These are phyloP conservation scores for Mustelus asterias DNA, from an alignment of 2,113 vertebrate species.

Conservation along the genomic window DNA sequence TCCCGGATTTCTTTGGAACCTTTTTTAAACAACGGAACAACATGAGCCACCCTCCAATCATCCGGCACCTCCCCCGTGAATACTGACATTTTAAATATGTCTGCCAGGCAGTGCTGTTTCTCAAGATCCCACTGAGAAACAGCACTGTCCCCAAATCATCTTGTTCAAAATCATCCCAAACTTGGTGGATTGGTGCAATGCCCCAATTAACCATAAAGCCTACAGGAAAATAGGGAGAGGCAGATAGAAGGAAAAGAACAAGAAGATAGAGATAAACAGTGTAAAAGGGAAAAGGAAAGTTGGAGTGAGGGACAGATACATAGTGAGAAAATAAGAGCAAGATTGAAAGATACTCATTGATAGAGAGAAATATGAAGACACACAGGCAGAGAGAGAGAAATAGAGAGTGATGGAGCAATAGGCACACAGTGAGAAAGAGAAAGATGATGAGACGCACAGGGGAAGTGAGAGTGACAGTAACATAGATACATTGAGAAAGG, in stretches of 20 bases:
- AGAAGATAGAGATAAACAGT: neutral
- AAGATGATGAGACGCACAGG: no score
- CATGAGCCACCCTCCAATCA: no score
- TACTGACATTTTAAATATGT: no score
- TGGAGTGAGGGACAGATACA: neutral
- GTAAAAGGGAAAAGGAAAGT: neutral
- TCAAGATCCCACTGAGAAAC: neutral
- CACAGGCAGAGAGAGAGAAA: neutral
- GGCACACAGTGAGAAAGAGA: neutral
- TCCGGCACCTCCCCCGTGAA: no score
- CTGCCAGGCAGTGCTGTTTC: no score
- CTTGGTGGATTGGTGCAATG: neutral
- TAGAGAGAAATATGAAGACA: neutral
- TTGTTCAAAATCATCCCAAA: neutral
- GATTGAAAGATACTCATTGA: neutral
- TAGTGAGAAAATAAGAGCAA: no score
- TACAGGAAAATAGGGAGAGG: neutral
- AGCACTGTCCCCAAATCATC: no score
- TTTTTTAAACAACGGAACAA: no score
- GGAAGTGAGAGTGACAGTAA: no score
- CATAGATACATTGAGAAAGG: no score
- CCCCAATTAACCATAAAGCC: neutral
- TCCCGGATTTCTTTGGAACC: no score
- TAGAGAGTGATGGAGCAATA: neutral
- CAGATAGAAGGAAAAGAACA: neutral